Evolutionary conservation across 1,140 invertebrate genomes (phyloP).

Genomic region (Sitophilus oryzae): DNA sequence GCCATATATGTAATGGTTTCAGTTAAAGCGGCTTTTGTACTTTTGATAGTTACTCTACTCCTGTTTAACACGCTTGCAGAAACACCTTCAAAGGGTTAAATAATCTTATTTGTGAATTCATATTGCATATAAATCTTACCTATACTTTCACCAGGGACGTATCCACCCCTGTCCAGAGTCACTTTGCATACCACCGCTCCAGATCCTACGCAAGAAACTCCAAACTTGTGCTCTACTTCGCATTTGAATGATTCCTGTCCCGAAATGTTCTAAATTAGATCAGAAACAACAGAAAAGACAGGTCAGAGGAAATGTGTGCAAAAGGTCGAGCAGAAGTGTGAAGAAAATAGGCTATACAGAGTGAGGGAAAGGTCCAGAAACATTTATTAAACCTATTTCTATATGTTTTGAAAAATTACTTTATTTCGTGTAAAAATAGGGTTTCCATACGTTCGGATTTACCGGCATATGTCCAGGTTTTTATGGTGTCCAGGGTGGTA

Average conservation of each 20-base stretch:
- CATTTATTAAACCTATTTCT: too few species aligned
- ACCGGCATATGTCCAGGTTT: too few species aligned
- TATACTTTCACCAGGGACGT: constrained; percentile 89
- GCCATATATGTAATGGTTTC: constrained; percentile 90
- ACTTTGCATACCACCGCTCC: constrained; percentile 79
- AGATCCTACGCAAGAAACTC: constrained; percentile 76
- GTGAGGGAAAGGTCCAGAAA: background rate
- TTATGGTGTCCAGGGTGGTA: too few species aligned
- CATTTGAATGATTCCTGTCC: constrained; percentile 84
- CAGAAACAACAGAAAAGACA: constrained; percentile 21
- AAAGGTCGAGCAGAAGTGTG: too few species aligned
- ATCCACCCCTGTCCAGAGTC: constrained; percentile 82
- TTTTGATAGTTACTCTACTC: constrained; percentile 71
- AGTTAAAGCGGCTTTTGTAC: constrained; percentile 70
- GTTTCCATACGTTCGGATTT: too few species aligned
- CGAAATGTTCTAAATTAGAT: constrained; percentile 39
- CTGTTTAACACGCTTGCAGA: constrained; percentile 80
- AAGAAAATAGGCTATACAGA: too few species aligned
- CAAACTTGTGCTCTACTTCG: constrained; percentile 84
- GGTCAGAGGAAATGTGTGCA: constrained; percentile 25
- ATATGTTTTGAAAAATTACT: too few species aligned
- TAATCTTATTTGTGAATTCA: background rate
- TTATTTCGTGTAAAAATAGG: too few species aligned
- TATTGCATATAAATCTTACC: constrained; percentile 39
- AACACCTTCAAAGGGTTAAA: constrained; percentile 32